Percentiles rank a stretch among this genome's conserved stretches.
Evolutionary conservation across 2,797 vertebrate genomes (phyloP).

Genomic region (Austrolebias charrua): DNA sequence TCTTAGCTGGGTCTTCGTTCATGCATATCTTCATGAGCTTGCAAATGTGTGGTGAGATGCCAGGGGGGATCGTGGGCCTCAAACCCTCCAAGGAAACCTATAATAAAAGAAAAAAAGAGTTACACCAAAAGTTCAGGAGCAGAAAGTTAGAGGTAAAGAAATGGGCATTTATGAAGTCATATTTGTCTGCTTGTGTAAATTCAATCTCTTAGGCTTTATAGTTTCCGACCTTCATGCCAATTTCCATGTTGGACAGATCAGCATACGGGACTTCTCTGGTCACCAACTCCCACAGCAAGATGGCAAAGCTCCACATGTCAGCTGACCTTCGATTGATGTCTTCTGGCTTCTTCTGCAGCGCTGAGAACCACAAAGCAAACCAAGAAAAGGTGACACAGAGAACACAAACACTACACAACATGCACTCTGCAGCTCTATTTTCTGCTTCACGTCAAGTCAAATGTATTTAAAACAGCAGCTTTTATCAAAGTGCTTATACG

Average conservation of each 20-base stretch:
- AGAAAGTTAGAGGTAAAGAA: not conserved
- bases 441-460: not conserved
- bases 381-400: not conserved
- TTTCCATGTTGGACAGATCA: slow-evolving; percentile 98
- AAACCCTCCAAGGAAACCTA: slow-evolving; percentile 95
- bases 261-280: slow-evolving; percentile 96
- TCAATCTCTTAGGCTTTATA: not conserved
- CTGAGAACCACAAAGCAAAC: slow-evolving; percentile 64
- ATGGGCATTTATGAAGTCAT: not conserved
- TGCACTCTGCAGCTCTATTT: not conserved
- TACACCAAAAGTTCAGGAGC: not conserved
- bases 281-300: slow-evolving; percentile 96
- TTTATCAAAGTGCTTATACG: no score
- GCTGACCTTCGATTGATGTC: slow-evolving; percentile 96
- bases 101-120: slow-evolving; percentile 5
- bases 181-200: not conserved
- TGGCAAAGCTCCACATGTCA: slow-evolving; percentile 98
- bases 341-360: slow-evolving; percentile 95
- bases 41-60: slow-evolving; percentile 97
- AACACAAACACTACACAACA: not conserved
- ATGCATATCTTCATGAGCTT: slow-evolving; percentile 99
- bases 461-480: no score
- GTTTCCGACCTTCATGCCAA: slow-evolving; percentile 93
- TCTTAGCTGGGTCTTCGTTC: slow-evolving; percentile 98
- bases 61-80: slow-evolving; percentile 95